phyloP scores from a whole-genome alignment of 2,113 vertebrate species.

The Siniperca knerii region DNA sequence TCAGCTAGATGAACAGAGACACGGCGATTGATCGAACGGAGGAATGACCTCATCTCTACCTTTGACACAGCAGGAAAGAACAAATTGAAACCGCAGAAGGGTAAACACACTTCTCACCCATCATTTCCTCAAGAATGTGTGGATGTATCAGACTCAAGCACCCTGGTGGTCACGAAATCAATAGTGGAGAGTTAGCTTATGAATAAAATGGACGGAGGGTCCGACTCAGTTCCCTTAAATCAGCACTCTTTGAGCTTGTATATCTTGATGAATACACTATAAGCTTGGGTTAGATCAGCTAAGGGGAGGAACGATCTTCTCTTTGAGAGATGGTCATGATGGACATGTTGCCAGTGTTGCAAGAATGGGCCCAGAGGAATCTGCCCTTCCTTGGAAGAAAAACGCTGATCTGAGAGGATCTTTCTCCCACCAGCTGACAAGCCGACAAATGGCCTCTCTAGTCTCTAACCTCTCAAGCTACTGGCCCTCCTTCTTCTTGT shows the following conservation, averaged over 20 bases:
- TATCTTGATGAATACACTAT: conserved; percentile 45
- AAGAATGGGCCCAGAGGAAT: conserved; percentile 58
- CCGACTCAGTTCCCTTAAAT: conserved; percentile 49
- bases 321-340: conserved; percentile 64
- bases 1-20: conserved; percentile 73
- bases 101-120: conserved; percentile 69
- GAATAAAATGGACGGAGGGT: conserved; percentile 46
- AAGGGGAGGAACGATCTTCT: conserved; percentile 37
- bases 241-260: conserved; percentile 54
- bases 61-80: conserved; percentile 69
- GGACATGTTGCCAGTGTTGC: conserved; percentile 74
- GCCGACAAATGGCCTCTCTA: conserved; percentile 65
- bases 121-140: conserved; percentile 68
- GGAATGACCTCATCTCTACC: conserved; percentile 67
- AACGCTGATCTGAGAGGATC: conserved; percentile 79
- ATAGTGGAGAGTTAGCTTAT: conserved; percentile 55
- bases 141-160: conserved; percentile 49
- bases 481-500: conserved; percentile 47
- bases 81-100: conserved; percentile 71
- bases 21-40: conserved; percentile 49
- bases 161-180: conserved; percentile 60
- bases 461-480: conserved; percentile 73
- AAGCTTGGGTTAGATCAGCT: conserved; percentile 34
- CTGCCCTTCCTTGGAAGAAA: conserved; percentile 62
- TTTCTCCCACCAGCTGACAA: conserved; percentile 72